These are phyloP conservation scores for Semicossyphus pulcher DNA, from an alignment of 2,113 vertebrate species.

Conservation along the genomic window DNA sequence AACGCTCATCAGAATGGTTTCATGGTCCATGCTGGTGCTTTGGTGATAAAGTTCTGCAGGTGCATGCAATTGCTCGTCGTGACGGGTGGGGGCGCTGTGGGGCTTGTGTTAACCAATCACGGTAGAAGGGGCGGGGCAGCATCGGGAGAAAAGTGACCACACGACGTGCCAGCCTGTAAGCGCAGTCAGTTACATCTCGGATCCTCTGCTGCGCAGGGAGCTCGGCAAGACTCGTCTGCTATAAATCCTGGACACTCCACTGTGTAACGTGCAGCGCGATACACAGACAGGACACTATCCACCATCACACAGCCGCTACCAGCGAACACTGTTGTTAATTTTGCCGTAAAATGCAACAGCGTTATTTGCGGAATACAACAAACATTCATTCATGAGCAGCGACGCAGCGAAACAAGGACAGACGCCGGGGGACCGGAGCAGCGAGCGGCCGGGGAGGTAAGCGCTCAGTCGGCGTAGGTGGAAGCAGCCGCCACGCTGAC, in stretches of 20 bases:
- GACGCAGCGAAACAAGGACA: slow-evolving; percentile 75
- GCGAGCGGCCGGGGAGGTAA: slow-evolving; percentile 78
- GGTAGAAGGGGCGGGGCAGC: slow-evolving; percentile 82
- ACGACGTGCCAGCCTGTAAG: slow-evolving; percentile 73
- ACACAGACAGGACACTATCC: slow-evolving; percentile 43
- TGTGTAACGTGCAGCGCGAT: slow-evolving; percentile 52
- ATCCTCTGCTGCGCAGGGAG: slow-evolving; percentile 53
- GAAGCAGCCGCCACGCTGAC: slow-evolving; percentile 22
- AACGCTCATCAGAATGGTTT: background rate
- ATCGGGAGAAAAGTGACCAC: slow-evolving; percentile 83
- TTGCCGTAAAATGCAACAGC: slow-evolving; percentile 70
- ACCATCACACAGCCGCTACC: slow-evolving; percentile 24
- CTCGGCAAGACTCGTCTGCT: slow-evolving; percentile 58
- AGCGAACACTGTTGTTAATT: slow-evolving; percentile 27
- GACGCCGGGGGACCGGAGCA: slow-evolving; percentile 67
- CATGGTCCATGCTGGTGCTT: background rate
- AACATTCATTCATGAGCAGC: slow-evolving; percentile 65
- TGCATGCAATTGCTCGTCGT: slow-evolving; percentile 33
- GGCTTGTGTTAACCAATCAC: slow-evolving; percentile 53
- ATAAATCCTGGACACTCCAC: slow-evolving; percentile 59
- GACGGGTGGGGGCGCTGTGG: slow-evolving; percentile 74
- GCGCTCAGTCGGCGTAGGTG: slow-evolving; percentile 33
- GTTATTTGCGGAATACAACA: slow-evolving; percentile 72
- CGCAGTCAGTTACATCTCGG: slow-evolving; percentile 66
- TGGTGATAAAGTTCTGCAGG: background rate